Evolutionary conservation across 2,113 vertebrate genomes (phyloP).

Genomic region (Sakesphorus luctuosus): DNA sequence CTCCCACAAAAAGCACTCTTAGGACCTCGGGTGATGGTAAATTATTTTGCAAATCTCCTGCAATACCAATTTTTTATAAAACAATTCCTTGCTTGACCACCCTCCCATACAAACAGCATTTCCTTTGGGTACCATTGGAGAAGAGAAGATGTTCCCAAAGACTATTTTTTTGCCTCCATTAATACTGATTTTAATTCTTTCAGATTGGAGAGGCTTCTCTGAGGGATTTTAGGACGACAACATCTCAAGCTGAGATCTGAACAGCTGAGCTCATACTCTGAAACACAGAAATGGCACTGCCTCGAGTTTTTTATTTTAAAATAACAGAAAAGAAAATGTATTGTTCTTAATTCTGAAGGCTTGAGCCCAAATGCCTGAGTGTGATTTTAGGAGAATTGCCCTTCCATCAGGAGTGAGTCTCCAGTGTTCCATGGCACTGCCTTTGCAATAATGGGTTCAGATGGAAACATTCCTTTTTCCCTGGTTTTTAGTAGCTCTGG

Average conservation of each 20-base stretch:
- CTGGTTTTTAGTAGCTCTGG: slow-evolving; percentile 32
- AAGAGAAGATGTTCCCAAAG: neutral
- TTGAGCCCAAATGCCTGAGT: neutral
- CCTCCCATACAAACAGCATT: neutral
- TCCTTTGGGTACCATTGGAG: neutral
- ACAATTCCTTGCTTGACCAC: neutral
- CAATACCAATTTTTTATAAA: neutral
- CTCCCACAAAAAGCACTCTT: neutral
- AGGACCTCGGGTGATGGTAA: neutral
- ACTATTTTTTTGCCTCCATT: neutral
- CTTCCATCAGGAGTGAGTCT: slow-evolving; percentile 6
- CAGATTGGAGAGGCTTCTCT: neutral
- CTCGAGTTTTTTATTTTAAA: neutral
- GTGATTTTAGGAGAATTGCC: slow-evolving; percentile 46
- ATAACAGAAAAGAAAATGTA: neutral
- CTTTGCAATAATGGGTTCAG: slow-evolving; percentile 54
- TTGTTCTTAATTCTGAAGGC: slow-evolving; percentile 18
- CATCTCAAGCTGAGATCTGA: slow-evolving; percentile 16
- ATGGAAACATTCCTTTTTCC: slow-evolving; percentile 51
- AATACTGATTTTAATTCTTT: neutral
- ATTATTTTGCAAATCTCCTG: neutral
- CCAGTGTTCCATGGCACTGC: slow-evolving; percentile 14
- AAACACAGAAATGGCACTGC: neutral
- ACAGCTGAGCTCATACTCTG: neutral
- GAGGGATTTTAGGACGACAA: neutral